Base-by-base conservation (phyloP, 2,797 vertebrate genomes). In the Eulemur rubriventer region DNA sequence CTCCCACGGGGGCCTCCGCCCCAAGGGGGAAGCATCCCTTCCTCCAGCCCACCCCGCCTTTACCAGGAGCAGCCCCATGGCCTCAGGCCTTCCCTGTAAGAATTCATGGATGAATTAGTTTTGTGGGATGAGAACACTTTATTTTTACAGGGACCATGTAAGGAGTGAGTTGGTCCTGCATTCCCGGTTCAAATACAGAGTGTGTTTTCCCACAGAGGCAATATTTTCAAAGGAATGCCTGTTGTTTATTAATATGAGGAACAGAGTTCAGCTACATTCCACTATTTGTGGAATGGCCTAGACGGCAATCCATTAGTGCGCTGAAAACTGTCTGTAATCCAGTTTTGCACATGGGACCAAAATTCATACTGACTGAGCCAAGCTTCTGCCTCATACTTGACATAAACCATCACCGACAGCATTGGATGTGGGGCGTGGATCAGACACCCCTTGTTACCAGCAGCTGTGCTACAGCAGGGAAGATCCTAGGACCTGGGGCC, bases 191-290 rank as follows among this genome's bases (percentile, higher is more conserved):
- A 50, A 14, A 73, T 17, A 35, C 65, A 70, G 17, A 11, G 12
- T 41, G 24, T 43, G 18, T 75, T 72, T 59, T 72, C 78, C 85
- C 55, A 48, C 24, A 70, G 24, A 91, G 6, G 6, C 48, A 90
- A 33, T 79, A 41, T 81, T 94, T 90, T 38, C 48, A 81, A 81
- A 89, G 83, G 20, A 81, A 55, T 26, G 13, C 59, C 22, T 33
- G 18, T 24, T 85, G 46, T 65, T 92, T 87, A 33, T 80, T 78
- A 46, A 13, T 1, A 59, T 1, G 55, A 70, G 41, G 59, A 84
- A 46, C 24, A 16, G 10, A 26, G 8, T 41, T 48, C 38, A n/a
- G 8, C 9, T 46, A 1, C n/a, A 24, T 69, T 50, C 16, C 20
- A n/a, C 16, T 43, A 35, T 82, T 82, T 85, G 67, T 50, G 89